Conservation (phyloP, 1,140 invertebrate genomes). For the Conus ventricosus region DNA sequence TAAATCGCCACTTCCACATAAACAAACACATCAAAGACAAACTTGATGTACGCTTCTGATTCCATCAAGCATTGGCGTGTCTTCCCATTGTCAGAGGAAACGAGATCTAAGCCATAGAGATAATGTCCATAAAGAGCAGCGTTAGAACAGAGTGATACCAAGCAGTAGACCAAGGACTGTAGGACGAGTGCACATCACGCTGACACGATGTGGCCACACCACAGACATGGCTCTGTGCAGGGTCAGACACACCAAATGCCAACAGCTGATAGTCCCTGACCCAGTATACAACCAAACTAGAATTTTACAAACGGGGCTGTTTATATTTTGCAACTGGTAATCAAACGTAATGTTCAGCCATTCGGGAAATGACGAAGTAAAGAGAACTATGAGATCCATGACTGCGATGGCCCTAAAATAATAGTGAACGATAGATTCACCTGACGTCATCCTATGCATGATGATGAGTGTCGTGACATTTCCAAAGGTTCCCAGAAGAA, state of each 20-base stretch:
- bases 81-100: not conserved
- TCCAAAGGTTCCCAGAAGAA: not conserved
- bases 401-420: not conserved
- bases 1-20: not conserved
- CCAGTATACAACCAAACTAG: not conserved
- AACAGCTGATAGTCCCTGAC: not conserved
- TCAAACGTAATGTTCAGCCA: not conserved
- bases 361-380: not conserved
- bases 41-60: not conserved
- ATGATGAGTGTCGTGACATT: not conserved
- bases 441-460: not conserved
- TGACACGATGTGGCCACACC: slow-evolving; percentile 23
- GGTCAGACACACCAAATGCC: slow-evolving; percentile 15
- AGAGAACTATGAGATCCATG: not conserved
- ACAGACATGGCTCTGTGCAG: slow-evolving; percentile 24
- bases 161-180: not conserved
- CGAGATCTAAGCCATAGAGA: not conserved
- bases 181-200: not conserved
- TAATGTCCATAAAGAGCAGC: not conserved
- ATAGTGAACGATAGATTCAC: not conserved
- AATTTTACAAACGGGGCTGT: not conserved
- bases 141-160: not conserved
- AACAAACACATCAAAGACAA: not conserved
- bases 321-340: not conserved
- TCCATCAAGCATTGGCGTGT: not conserved